These are phyloP conservation scores for Aphelenchoides avenae DNA, from an alignment of 1,140 invertebrate species.

Conservation along the genomic window DNA sequence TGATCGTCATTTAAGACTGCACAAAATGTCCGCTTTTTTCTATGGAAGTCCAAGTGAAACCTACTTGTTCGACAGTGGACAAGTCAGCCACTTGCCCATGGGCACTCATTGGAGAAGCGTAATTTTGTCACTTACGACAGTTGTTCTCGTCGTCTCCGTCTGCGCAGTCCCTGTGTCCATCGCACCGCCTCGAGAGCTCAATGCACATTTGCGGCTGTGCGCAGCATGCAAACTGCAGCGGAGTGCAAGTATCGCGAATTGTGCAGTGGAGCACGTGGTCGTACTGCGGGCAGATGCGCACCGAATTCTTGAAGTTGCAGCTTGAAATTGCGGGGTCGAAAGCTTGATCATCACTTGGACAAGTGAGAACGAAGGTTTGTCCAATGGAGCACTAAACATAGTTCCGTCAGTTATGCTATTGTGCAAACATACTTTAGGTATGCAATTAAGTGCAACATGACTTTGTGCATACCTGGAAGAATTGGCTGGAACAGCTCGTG, in stretches of 20 bases:
- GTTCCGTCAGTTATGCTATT: too few species aligned
- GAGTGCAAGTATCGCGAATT: constrained; percentile 32
- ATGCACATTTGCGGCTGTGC: constrained; percentile 29
- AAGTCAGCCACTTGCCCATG: too few species aligned
- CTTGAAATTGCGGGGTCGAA: constrained; percentile 33
- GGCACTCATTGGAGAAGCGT: too few species aligned
- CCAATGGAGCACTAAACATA: constrained; percentile 28
- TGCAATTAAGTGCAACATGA: too few species aligned
- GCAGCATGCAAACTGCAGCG: constrained; percentile 25
- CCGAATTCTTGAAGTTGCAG: constrained; percentile 33
- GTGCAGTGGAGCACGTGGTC: constrained; percentile 39
- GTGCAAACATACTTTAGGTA: too few species aligned
- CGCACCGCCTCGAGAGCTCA: constrained; percentile 12
- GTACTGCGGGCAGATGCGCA: constrained; percentile 33
- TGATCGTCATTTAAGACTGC: too few species aligned
- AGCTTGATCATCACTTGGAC: constrained; percentile 23
- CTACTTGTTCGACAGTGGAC: too few species aligned
- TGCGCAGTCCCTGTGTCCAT: constrained; percentile 30
- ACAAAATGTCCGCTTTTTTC: too few species aligned
- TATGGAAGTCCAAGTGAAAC: too few species aligned
- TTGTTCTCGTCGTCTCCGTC: constrained; percentile 37
- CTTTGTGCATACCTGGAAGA: too few species aligned
- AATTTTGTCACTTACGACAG: constrained; percentile 23
- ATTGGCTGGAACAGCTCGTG: constrained; percentile 20
- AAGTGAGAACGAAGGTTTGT: constrained; percentile 30